phyloP scores from a whole-genome alignment of 2,888 invertebrate species.

The Drosophila vallismaia region DNA sequence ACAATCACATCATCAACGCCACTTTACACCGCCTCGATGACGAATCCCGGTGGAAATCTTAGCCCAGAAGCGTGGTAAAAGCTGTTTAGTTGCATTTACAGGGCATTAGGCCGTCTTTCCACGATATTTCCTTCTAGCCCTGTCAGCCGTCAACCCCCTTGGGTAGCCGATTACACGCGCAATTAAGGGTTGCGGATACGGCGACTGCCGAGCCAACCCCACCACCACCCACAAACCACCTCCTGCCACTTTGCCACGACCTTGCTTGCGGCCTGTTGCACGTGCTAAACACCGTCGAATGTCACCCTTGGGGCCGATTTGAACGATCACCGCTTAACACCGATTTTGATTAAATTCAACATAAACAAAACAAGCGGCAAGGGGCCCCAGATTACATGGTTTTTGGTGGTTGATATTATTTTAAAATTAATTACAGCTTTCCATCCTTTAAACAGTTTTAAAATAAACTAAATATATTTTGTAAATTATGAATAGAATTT shows the following conservation, averaged over 20 bases:
- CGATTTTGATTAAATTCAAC: slow-evolving; percentile 68
- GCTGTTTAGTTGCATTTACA: slow-evolving; percentile 68
- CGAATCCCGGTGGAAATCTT: slow-evolving; percentile 24
- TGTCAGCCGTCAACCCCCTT: slow-evolving; percentile 13
- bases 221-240: slow-evolving; percentile 28
- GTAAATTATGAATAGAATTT: background rate
- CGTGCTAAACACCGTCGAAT: slow-evolving; percentile 62
- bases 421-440: background rate
- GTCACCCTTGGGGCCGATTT: slow-evolving; percentile 62
- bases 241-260: slow-evolving; percentile 49
- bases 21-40: slow-evolving; percentile 33
- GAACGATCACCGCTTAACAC: slow-evolving; percentile 60
- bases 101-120: slow-evolving; percentile 49
- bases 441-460: background rate
- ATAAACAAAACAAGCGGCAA: slow-evolving; percentile 31
- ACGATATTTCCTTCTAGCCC: background rate
- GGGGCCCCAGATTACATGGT: background rate
- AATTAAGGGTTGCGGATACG: slow-evolving; percentile 70
- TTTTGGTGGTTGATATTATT: slow-evolving; percentile 34
- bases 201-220: slow-evolving; percentile 17
- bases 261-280: slow-evolving; percentile 71
- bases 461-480: no score
- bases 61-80: slow-evolving; percentile 41
- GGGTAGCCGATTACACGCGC: slow-evolving; percentile 66
- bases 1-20: slow-evolving; percentile 59